phyloP scores from a whole-genome alignment of 2,797 vertebrate species.

The Falco biarmicus region DNA sequence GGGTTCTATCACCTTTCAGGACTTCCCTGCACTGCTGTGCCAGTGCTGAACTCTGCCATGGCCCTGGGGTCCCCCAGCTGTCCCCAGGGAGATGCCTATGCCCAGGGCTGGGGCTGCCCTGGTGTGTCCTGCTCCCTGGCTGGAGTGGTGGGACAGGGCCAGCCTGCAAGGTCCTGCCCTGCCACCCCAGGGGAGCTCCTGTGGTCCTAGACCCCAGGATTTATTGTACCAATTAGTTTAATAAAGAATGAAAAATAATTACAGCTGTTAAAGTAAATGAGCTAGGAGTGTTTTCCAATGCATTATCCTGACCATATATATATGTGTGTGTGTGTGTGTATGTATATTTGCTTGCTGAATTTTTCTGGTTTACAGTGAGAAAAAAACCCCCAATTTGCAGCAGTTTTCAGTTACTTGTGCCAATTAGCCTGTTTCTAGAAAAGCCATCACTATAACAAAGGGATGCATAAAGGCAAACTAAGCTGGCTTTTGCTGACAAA shows the following conservation, averaged over 20 bases:
- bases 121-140: not conserved
- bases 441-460: not conserved
- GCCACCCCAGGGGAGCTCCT: not conserved
- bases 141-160: not conserved
- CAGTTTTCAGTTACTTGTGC: not conserved
- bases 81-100: not conserved
- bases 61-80: not conserved
- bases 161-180: not conserved
- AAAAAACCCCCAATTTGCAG: not conserved
- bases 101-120: not conserved
- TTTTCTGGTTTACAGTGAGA: not conserved
- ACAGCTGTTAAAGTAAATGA: not conserved
- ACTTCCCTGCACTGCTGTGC: not conserved
- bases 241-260: not conserved
- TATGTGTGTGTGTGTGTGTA: not conserved
- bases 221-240: not conserved
- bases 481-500: not conserved
- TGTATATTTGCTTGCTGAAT: not conserved
- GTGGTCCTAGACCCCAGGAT: not conserved
- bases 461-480: not conserved
- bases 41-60: not conserved
- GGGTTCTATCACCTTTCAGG: not conserved
- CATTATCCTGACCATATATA: not conserved
- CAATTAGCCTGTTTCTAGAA: not conserved
- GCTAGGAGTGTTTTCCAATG: not conserved